Evolutionary conservation across 2,888 invertebrate genomes (phyloP).

Genomic region (Metacarcinus magister): DNA sequence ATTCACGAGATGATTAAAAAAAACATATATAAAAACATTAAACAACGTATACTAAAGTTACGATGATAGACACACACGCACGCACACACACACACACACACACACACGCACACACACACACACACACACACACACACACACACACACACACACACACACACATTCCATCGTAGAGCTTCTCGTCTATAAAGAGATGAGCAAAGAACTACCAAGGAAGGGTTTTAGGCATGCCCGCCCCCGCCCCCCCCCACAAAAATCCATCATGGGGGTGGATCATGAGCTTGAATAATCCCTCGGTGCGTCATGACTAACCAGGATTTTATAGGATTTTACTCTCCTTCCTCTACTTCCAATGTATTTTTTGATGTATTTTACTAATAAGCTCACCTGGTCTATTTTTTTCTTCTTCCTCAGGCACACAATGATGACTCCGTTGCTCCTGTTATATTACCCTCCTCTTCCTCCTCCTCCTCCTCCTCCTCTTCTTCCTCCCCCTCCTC

Average conservation of each 20-base stretch:
- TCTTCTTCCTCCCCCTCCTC: not conserved
- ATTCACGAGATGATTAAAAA: not conserved
- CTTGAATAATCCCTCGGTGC: not conserved
- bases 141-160: not conserved
- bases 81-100: not conserved
- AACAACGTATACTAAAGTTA: not conserved
- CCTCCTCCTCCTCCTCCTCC: not conserved
- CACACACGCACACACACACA: constrained; percentile 15
- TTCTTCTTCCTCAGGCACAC: not conserved
- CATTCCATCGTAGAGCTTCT: not conserved
- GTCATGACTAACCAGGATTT: not conserved
- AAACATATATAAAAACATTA: not conserved
- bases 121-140: constrained; percentile 56
- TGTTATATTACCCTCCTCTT: not conserved
- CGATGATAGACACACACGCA: not conserved
- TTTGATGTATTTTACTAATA: not conserved
- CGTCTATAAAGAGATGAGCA: not conserved
- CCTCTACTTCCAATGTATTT: not conserved
- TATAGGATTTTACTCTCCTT: not conserved
- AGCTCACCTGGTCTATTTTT: not conserved
- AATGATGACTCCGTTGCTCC: not conserved
- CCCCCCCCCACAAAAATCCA: not conserved
- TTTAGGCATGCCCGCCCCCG: not conserved
- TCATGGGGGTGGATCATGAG: not conserved
- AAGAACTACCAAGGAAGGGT: not conserved